Percentiles rank a stretch among this genome's conserved stretches.
These are phyloP conservation scores for Myotis daubentonii DNA, from an alignment of 2,797 vertebrate genomes.

Conservation along the genomic window DNA sequence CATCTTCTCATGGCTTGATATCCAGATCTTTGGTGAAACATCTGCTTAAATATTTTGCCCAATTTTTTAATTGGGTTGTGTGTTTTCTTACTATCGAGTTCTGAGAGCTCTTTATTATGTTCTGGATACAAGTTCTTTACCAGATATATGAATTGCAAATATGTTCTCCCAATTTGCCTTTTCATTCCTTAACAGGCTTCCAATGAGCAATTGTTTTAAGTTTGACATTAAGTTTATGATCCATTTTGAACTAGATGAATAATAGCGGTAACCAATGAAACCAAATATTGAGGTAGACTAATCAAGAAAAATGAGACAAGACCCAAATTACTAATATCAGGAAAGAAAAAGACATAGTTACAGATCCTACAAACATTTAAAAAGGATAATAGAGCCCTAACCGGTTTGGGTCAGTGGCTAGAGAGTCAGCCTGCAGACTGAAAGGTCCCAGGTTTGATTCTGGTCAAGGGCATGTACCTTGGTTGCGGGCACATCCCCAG, in stretches of 20 bases:
- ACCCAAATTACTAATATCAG: conserved; percentile 1
- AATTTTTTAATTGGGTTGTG: not conserved
- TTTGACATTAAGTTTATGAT: conserved; percentile 9
- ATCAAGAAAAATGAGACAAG: not conserved
- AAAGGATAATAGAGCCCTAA: not conserved
- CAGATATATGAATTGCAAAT: not conserved
- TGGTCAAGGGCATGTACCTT: too few species aligned
- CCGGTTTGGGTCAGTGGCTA: too few species aligned
- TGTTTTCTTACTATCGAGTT: conserved; percentile 6
- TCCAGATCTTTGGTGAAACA: not conserved
- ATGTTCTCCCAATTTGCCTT: not conserved
- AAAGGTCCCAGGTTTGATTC: too few species aligned
- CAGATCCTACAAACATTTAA: not conserved
- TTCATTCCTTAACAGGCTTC: not conserved
- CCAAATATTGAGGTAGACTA: not conserved
- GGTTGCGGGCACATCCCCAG: too few species aligned
- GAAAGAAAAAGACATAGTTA: not conserved
- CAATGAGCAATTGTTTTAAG: not conserved
- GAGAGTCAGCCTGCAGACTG: too few species aligned
- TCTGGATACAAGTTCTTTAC: not conserved
- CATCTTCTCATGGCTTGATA: not conserved
- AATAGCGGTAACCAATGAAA: not conserved
- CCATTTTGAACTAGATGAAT: not conserved
- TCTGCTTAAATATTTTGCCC: not conserved
- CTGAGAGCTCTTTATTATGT: conserved; percentile 2